A percentile compares a stretch with the other conserved stretches of the same genome.
These are phyloP conservation scores for Dugesia japonica DNA, from an alignment of 2,888 invertebrate species.

Conservation along the genomic window DNA sequence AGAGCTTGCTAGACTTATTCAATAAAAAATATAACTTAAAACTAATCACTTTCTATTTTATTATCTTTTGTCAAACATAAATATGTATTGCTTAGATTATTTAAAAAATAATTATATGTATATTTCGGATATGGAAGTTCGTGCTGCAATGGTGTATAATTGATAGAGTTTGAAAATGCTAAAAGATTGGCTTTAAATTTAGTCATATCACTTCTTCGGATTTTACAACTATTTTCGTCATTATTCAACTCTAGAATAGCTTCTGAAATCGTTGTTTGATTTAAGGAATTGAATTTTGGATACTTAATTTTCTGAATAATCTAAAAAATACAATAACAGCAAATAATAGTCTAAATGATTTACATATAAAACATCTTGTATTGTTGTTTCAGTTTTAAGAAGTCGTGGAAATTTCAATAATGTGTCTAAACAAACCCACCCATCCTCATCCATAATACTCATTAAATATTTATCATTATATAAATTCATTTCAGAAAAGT, in stretches of 20 bases:
- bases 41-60: background rate
- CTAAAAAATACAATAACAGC: background rate
- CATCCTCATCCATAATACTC: background rate
- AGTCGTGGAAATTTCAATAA: background rate
- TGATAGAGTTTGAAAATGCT: background rate
- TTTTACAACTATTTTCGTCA: background rate
- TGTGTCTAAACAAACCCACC: background rate
- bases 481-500: background rate
- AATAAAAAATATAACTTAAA: background rate
- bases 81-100: background rate
- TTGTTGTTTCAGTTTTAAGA: background rate
- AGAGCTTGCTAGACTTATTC: background rate
- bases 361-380: background rate
- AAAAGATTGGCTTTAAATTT: background rate
- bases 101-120: slow-evolving; percentile 11
- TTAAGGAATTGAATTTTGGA: background rate
- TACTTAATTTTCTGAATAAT: background rate
- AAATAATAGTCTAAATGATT: background rate
- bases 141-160: background rate
- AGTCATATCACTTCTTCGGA: background rate
- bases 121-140: background rate
- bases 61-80: background rate
- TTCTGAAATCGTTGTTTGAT: background rate
- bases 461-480: slow-evolving; percentile 1
- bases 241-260: background rate